A percentile compares a stretch with the other conserved stretches of the same genome.
phyloP scores from a whole-genome alignment of 2,888 invertebrate species.

The Beris morrisii region DNA sequence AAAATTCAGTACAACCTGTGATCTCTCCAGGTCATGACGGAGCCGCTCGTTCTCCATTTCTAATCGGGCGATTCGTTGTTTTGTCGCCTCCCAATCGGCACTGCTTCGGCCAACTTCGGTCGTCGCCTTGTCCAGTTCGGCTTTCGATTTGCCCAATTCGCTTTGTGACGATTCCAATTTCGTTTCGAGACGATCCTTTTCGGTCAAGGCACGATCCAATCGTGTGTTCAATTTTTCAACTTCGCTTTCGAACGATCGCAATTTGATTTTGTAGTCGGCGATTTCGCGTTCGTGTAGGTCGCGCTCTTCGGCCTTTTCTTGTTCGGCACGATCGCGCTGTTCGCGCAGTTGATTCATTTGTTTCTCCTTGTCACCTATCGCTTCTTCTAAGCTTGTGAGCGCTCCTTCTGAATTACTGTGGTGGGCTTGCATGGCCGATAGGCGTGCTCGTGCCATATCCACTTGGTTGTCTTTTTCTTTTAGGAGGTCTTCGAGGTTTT shows the following conservation, averaged over 20 bases:
- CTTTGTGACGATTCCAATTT: conserved; percentile 91
- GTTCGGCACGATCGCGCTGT: conserved; percentile 92
- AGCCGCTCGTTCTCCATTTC: conserved; percentile 90
- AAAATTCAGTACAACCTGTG: conserved; percentile 58
- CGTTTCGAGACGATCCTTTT: conserved; percentile 87
- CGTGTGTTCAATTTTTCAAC: conserved; percentile 86
- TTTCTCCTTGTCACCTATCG: conserved; percentile 94
- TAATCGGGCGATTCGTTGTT: conserved; percentile 76
- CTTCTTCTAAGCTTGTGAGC: conserved; percentile 89
- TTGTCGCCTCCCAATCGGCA: conserved; percentile 65
- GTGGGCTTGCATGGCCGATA: conserved; percentile 92
- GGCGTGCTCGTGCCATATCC: conserved; percentile 87
- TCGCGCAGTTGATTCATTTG: conserved; percentile 91
- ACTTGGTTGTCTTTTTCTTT: conserved; percentile 99
- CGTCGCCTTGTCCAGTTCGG: conserved; percentile 88
- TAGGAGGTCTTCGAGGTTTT: conserved; percentile 93
- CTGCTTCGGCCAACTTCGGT: conserved; percentile 85
- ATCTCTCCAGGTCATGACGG: conserved; percentile 80
- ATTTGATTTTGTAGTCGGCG: conserved; percentile 93
- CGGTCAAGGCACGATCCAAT: conserved; percentile 84
- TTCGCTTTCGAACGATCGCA: conserved; percentile 88
- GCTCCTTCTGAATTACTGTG: conserved; percentile 93
- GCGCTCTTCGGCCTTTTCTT: conserved; percentile 93
- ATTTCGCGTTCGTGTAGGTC: conserved; percentile 91
- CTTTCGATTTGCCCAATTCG: conserved; percentile 91